phyloP scores from a whole-genome alignment of 2,797 vertebrate genomes.

The Phataginus tetradactyla region DNA sequence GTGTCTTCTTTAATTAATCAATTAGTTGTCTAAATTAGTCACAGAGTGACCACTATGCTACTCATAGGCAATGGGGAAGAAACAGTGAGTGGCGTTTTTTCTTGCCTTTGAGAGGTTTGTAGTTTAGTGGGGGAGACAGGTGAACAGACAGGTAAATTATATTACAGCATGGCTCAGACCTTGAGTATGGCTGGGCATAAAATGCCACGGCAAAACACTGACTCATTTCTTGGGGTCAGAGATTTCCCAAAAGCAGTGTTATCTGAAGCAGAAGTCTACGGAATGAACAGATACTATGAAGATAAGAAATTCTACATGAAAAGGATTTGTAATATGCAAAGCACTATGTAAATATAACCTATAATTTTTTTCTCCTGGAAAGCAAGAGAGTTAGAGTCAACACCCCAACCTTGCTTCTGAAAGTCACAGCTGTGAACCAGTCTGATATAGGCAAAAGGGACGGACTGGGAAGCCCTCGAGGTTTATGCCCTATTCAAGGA shows the following conservation, averaged over 20 bases:
- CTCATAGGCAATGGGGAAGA: background rate
- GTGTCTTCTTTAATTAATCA: background rate
- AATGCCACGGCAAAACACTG: background rate
- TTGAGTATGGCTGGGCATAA: background rate
- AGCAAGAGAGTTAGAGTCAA: background rate
- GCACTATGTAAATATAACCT: background rate
- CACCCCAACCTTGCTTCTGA: too few relatives aligned
- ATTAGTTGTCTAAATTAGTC: background rate
- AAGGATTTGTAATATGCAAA: constrained; percentile 27
- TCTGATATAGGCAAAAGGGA: background rate
- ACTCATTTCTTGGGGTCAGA: background rate
- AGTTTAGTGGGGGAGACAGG: background rate
- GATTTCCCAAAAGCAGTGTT: background rate
- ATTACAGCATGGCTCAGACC: background rate
- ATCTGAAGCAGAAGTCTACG: background rate
- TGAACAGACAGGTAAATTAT: background rate
- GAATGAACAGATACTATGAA: background rate
- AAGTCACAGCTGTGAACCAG: background rate
- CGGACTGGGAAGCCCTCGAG: background rate
- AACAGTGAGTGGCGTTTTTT: background rate
- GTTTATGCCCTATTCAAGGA: background rate
- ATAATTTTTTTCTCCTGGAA: background rate
- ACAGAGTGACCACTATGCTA: background rate
- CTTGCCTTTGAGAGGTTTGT: background rate
- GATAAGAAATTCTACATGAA: background rate